phyloP scores from a whole-genome alignment of 2,888 invertebrate genomes.

The Amiota communis region DNA sequence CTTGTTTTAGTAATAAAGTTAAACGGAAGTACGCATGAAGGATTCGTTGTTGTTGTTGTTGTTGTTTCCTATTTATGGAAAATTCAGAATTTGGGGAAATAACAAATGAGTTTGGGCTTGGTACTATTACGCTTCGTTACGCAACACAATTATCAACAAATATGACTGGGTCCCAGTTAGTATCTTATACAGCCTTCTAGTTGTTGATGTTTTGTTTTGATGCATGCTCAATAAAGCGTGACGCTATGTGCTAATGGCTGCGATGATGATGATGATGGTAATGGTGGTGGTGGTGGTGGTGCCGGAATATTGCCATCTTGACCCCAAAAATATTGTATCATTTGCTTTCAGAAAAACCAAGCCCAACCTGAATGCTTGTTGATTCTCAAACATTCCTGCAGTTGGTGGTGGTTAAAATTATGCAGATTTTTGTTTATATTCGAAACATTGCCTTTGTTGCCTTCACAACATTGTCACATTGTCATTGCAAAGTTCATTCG shows the following conservation, averaged over 20 bases:
- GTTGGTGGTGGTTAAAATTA: conserved; percentile 5
- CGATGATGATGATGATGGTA: too few relatives aligned
- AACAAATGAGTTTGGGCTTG: background rate
- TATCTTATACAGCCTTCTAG: background rate
- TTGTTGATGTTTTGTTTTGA: background rate
- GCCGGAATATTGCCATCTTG: too few relatives aligned
- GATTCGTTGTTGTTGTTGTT: conserved; percentile 11
- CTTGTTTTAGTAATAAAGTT: too few relatives aligned
- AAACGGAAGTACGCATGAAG: conserved; percentile 32
- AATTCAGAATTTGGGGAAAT: background rate
- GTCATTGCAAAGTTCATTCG: too few relatives aligned
- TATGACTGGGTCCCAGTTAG: background rate
- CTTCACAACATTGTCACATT: too few relatives aligned
- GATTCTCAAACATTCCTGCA: background rate
- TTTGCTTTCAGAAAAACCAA: too few relatives aligned
- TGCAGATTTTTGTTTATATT: background rate
- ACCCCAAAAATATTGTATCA: too few relatives aligned
- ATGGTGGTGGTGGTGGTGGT: too few relatives aligned
- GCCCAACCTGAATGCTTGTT: background rate
- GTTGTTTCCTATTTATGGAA: background rate
- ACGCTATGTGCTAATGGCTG: background rate
- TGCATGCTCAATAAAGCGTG: conserved; percentile 15
- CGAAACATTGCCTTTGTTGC: too few relatives aligned
- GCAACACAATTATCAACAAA: background rate
- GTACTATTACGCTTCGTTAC: conserved; percentile 10